A percentile compares a stretch with the other conserved stretches of the same genome.
These are phyloP conservation scores for Gopherus evgoodei DNA, from an alignment of 2,113 vertebrate species.

Conservation along the genomic window DNA sequence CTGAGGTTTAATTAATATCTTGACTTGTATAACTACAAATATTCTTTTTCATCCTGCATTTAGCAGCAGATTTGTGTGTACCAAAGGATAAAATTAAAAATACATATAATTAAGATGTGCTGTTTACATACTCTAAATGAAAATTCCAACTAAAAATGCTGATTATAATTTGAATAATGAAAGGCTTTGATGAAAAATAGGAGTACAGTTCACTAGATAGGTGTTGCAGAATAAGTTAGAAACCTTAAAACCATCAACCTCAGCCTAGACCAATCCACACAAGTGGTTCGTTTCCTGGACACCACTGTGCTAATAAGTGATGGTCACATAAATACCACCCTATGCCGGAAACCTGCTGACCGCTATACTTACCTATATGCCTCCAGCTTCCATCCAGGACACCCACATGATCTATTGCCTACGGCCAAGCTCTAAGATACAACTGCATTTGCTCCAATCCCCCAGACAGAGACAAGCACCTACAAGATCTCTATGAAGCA, in stretches of 20 bases:
- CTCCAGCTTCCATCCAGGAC: too few species aligned
- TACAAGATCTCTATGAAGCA: too few species aligned
- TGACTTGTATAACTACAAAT: background rate
- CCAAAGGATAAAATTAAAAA: background rate
- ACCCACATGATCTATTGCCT: too few species aligned
- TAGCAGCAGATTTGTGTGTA: background rate
- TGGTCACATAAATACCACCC: too few species aligned
- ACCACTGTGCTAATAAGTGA: too few species aligned
- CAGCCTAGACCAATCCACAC: too few species aligned
- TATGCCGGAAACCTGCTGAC: too few species aligned
- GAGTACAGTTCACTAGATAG: background rate
- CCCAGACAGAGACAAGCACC: too few species aligned
- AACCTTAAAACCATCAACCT: background rate
- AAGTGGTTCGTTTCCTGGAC: too few species aligned
- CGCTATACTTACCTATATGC: too few species aligned
- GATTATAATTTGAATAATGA: background rate
- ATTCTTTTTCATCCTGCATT: background rate
- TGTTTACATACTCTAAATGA: background rate
- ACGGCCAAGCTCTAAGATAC: too few species aligned
- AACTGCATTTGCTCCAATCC: too few species aligned
- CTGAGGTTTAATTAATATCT: background rate
- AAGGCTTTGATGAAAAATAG: background rate
- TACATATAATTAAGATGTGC: background rate
- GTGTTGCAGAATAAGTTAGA: background rate
- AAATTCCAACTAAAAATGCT: background rate